These are phyloP conservation scores for Helicolenus hilgendorfi DNA, from an alignment of 2,797 vertebrate species.

Conservation along the genomic window DNA sequence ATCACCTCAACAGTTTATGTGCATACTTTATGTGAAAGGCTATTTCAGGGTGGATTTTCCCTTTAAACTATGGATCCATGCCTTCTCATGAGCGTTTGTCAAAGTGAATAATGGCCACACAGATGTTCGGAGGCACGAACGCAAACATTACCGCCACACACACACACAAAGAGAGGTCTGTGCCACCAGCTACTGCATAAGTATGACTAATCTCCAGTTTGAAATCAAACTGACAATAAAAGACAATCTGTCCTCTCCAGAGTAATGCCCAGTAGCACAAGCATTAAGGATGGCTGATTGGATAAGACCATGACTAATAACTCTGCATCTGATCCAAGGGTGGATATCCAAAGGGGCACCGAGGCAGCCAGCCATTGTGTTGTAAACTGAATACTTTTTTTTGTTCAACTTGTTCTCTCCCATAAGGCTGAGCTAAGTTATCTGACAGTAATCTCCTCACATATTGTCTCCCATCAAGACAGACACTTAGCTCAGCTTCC, in stretches of 20 bases:
- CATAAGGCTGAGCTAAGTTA: conserved; percentile 11
- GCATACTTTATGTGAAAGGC: background rate
- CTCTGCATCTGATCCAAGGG: conserved; percentile 69
- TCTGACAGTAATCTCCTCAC: conserved; percentile 18
- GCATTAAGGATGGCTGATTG: conserved; percentile 74
- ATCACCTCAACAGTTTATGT: background rate
- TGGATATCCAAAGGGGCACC: conserved; percentile 59
- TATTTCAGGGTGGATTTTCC: background rate
- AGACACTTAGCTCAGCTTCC: conserved; percentile 1
- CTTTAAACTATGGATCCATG: conserved; percentile 1
- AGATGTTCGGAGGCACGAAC: conserved; percentile 39
- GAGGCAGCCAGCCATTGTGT: conserved; percentile 44
- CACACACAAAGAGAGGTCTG: conserved; percentile 24
- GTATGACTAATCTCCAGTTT: conserved; percentile 74
- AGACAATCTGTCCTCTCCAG: conserved; percentile 75
- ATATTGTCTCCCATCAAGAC: conserved; percentile 20
- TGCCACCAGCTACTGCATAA: conserved; percentile 59
- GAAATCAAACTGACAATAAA: conserved; percentile 80
- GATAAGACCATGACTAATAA: conserved; percentile 83
- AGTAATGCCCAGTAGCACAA: conserved; percentile 66
- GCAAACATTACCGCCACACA: conserved; percentile 11
- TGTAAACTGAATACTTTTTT: conserved; percentile 28
- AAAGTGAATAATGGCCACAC: conserved; percentile 20
- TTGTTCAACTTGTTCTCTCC: conserved; percentile 28
- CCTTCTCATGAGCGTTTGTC: background rate